Evolutionary conservation across 2,113 vertebrate genomes (phyloP).

Genomic region (Hystrix cristata): DNA sequence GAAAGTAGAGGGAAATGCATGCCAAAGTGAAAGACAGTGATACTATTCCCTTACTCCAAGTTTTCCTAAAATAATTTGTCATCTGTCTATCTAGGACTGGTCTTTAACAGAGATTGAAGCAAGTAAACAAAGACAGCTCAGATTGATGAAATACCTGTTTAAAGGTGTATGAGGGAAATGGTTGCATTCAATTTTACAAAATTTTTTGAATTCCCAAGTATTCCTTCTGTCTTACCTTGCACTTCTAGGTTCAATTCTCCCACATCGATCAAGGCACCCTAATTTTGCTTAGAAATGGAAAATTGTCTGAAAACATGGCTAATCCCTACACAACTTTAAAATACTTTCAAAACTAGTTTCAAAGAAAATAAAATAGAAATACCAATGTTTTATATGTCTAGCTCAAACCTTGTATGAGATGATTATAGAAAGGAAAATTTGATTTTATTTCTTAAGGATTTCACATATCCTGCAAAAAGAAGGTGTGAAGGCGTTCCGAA

Average conservation of each 20-base stretch:
- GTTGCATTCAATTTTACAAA: background rate
- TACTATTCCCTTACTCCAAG: background rate
- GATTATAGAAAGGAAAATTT: background rate
- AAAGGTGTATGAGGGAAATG: background rate
- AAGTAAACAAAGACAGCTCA: background rate
- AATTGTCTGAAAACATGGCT: slow-evolving; percentile 7
- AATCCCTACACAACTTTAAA: slow-evolving; percentile 29
- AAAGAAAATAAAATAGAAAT: background rate
- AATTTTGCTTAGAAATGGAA: background rate
- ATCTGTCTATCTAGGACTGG: background rate
- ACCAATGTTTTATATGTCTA: background rate
- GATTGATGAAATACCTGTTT: background rate
- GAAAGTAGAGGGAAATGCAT: background rate
- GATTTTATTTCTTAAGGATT: slow-evolving; percentile 47
- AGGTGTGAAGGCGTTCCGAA: background rate
- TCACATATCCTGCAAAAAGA: background rate
- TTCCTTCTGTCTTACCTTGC: background rate
- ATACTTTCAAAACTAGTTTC: slow-evolving; percentile 25
- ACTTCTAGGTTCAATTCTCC: background rate
- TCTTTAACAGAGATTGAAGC: background rate
- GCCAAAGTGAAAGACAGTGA: background rate
- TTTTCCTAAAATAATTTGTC: background rate
- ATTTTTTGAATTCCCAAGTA: background rate
- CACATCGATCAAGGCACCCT: background rate
- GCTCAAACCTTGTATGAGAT: background rate